These are phyloP conservation scores for Grammomys surdaster DNA, from an alignment of 2,113 vertebrate genomes.

Conservation along the genomic window DNA sequence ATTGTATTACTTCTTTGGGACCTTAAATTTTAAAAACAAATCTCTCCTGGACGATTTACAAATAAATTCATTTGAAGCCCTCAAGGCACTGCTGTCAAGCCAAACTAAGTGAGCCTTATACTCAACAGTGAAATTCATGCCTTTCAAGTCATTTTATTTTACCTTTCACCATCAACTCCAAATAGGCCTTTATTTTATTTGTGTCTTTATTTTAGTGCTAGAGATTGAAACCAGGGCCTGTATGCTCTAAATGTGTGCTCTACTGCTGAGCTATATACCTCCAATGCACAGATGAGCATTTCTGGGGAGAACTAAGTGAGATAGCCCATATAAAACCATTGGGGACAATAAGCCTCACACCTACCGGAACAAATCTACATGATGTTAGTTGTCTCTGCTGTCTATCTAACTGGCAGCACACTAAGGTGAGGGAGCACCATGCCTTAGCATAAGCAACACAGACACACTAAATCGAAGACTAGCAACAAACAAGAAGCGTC, in stretches of 20 bases:
- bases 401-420: neutral
- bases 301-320: neutral
- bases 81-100: neutral
- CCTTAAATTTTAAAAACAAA: slow-evolving; percentile 17
- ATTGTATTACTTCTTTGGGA: slow-evolving; percentile 21
- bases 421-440: neutral
- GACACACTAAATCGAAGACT: slow-evolving; percentile 30
- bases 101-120: neutral
- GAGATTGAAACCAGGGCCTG: neutral
- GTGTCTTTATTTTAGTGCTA: neutral
- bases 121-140: neutral
- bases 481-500: slow-evolving; percentile 41
- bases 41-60: slow-evolving; percentile 14
- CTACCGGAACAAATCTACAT: neutral
- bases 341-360: neutral
- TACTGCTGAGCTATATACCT: neutral
- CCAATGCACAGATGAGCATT: neutral
- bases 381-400: neutral
- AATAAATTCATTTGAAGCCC: slow-evolving; percentile 18
- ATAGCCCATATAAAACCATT: neutral
- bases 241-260: neutral
- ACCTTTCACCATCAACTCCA: neutral
- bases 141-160: slow-evolving; percentile 29
- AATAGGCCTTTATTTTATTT: neutral
- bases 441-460: slow-evolving; percentile 36